Percentiles rank a stretch among this genome's conserved stretches.
Evolutionary conservation across 2,888 invertebrate genomes (phyloP).

Genomic region (Drosophila maculinotata): DNA sequence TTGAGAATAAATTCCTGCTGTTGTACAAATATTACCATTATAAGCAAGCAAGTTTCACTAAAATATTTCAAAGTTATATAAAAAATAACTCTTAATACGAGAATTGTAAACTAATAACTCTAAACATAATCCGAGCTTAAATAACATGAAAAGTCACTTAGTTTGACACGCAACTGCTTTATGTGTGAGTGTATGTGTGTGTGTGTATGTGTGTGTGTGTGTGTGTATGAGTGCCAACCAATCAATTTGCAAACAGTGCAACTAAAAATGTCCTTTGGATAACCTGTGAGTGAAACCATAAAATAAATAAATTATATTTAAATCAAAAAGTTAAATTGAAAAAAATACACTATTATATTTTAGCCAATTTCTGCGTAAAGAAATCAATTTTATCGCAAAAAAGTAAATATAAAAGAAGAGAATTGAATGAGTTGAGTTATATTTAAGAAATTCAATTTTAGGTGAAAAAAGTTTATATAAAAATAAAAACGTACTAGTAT

Average conservation of each 20-base stretch:
- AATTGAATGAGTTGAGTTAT: too few species aligned
- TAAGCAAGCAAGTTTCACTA: too few species aligned
- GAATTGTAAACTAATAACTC: neutral
- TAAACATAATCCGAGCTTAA: neutral
- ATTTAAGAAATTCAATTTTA: too few species aligned
- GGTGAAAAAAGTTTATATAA: too few species aligned
- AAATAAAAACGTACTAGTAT: too few species aligned
- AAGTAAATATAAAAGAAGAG: too few species aligned
- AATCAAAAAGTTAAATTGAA: neutral
- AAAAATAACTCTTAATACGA: neutral
- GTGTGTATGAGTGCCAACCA: neutral
- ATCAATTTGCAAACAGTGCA: slow-evolving; percentile 2
- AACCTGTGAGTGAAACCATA: neutral
- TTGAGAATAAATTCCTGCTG: too few species aligned
- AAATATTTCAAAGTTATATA: too few species aligned
- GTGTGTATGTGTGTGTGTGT: neutral
- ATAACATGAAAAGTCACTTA: slow-evolving; percentile 62
- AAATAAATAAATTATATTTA: neutral
- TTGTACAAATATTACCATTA: too few species aligned
- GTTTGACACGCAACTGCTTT: slow-evolving; percentile 28
- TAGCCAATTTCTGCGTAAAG: too few species aligned
- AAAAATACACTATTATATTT: neutral
- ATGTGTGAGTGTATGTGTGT: neutral
- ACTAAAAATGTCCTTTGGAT: neutral
- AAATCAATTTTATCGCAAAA: too few species aligned